Evolutionary conservation across 2,888 invertebrate species (phyloP).

Genomic region (Morpho helenor): DNA sequence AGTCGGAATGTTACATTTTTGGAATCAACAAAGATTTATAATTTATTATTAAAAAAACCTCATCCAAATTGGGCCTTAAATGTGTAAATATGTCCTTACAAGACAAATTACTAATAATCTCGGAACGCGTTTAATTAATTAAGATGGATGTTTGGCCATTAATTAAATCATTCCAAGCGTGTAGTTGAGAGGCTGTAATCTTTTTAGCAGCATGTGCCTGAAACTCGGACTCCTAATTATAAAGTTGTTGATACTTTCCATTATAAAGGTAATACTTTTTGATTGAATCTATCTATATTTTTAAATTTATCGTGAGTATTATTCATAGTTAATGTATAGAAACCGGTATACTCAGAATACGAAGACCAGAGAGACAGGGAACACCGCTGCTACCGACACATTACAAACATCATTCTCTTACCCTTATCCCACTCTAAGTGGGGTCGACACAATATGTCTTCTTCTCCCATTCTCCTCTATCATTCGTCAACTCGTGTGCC

Average conservation of each 20-base stretch:
- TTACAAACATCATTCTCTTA: too few relatives aligned
- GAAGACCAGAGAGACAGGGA: background rate
- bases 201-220: constrained; percentile 13
- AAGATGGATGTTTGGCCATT: constrained; percentile 18
- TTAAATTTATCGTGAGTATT: background rate
- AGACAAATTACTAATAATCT: constrained; percentile 16
- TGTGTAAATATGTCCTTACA: constrained; percentile 13
- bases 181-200: background rate
- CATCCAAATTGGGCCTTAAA: constrained; percentile 8
- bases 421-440: too few relatives aligned
- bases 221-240: constrained; percentile 1
- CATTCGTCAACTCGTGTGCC: too few relatives aligned
- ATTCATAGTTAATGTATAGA: background rate
- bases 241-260: background rate
- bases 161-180: constrained; percentile 22
- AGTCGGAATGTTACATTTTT: too few relatives aligned
- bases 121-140: constrained; percentile 19
- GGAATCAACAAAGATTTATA: too few relatives aligned
- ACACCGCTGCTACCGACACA: too few relatives aligned
- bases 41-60: too few relatives aligned
- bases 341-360: background rate
- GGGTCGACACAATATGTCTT: too few relatives aligned
- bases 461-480: too few relatives aligned
- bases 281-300: background rate
- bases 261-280: constrained; percentile 13